Evolutionary conservation across 2,113 vertebrate species (phyloP).

Genomic region (Macquaria ambigua): DNA sequence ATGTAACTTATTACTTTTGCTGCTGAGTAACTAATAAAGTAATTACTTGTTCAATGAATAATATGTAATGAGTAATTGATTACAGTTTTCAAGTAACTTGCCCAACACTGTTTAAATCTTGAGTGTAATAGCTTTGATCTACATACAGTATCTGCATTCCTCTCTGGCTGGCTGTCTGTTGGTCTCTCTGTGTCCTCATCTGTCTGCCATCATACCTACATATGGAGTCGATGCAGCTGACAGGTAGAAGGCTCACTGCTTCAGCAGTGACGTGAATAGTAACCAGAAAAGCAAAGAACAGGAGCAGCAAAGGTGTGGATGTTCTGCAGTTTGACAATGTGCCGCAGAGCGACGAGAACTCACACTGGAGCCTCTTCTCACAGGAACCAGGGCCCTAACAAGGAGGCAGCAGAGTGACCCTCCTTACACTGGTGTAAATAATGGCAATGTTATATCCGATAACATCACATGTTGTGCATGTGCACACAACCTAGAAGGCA

Average conservation of each 20-base stretch:
- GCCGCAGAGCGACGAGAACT: not conserved
- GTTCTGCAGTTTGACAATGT: constrained; percentile 6
- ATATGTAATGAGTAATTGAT: not conserved
- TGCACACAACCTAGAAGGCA: not conserved
- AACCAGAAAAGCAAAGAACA: constrained; percentile 11
- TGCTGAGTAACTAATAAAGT: not conserved
- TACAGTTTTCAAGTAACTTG: not conserved
- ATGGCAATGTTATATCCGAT: not conserved
- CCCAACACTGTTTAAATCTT: not conserved
- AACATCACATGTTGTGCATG: not conserved
- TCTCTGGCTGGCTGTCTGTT: not conserved
- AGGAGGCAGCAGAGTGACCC: not conserved
- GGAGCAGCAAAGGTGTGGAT: not conserved
- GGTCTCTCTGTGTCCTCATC: not conserved
- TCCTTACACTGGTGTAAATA: not conserved
- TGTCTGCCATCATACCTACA: constrained; percentile 1
- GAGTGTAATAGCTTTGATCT: not conserved
- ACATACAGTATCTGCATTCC: not conserved
- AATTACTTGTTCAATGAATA: not conserved
- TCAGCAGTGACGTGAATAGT: constrained; percentile 22
- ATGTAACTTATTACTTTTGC: not conserved
- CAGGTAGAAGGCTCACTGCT: not conserved
- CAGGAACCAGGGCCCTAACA: not conserved
- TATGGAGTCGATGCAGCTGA: not conserved
- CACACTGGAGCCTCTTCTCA: not conserved